Base-by-base conservation (phyloP, 2,113 vertebrate genomes). In the Seriola aureovittata region DNA sequence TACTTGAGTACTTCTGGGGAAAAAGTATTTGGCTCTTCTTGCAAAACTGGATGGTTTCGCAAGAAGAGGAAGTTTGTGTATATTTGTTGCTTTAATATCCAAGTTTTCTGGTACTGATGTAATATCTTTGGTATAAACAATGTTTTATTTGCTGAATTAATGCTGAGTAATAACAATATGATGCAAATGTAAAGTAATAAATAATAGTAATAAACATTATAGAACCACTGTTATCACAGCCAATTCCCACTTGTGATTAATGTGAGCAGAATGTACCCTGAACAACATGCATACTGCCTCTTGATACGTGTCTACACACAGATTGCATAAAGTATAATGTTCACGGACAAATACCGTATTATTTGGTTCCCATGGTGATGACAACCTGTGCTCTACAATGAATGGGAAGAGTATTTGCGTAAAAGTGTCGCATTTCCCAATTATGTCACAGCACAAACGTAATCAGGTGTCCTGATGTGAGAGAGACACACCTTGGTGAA, bases 401-500 rank as follows among this genome's bases (percentile, higher is more conserved):
- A 62, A 38, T 55, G 5, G 38, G 12, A 3, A 17, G 23, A 57
- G 17, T 3, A 10, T 10, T 21, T 16, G 13, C 44, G 2, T 59
- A 40, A 68, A 25, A 2, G 3, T 58, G 58, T 25, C 3, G 9
- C 44, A 74, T 48, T 71, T 62, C 59, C 1, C 5, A 21, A 3
- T 48, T 54, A 75, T 59, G 21, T 86, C 79, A 84, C 50, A 40
- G 14, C 4, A 3, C 17, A 46, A 25, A 2, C 4, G 0, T 1
- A 34, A 50, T 0, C n/a, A 57, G 29, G 32, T 57, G 12, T 77
- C 16, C 65, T 83, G 40, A 85, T 4, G 23, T 4, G 32, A 84
- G 13, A 57, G 42, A 75, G 63, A 67, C 66, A 71, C 88, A 57
- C 66, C 85, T 23, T 48, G 38, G 82, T 83, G 67, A 72, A 80